Conservation (phyloP, 2,797 vertebrate genomes). For the Tenualosa thibaudeaui region DNA sequence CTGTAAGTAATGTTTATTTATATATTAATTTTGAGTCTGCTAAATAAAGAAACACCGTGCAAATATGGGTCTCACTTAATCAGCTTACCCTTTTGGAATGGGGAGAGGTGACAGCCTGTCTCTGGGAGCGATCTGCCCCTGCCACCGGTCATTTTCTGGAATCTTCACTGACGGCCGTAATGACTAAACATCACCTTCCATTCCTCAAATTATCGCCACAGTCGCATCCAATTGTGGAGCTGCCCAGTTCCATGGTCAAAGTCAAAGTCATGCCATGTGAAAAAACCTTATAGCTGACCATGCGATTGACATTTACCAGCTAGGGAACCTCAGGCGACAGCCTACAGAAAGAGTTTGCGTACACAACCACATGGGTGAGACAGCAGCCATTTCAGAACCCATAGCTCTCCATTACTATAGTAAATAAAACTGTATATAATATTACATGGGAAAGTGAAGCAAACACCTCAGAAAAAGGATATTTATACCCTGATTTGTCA, state of each 20-base stretch:
- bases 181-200: conserved; percentile 57
- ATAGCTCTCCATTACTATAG: background rate
- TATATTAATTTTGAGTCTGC: conserved; percentile 33
- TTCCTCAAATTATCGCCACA: conserved; percentile 57
- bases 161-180: conserved; percentile 54
- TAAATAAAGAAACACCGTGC: conserved; percentile 55
- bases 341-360: background rate
- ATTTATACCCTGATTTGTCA: conserved; percentile 3
- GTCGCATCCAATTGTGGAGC: conserved; percentile 47
- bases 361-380: conserved; percentile 23
- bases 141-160: conserved; percentile 58
- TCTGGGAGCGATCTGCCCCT: conserved; percentile 50
- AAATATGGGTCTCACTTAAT: conserved; percentile 56
- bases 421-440: background rate
- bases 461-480: background rate
- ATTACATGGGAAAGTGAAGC: background rate
- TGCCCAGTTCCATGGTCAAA: conserved; percentile 14
- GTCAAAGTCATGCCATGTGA: conserved; percentile 33
- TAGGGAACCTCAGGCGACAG: background rate
- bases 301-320: conserved; percentile 17
- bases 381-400: background rate
- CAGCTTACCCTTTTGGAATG: conserved; percentile 56
- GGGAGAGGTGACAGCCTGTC: conserved; percentile 54
- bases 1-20: conserved; percentile 47
- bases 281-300: background rate